A percentile compares a stretch with the other conserved stretches of the same genome.
Conservation (phyloP, 2,888 invertebrate species). For the Lypha dubia region DNA sequence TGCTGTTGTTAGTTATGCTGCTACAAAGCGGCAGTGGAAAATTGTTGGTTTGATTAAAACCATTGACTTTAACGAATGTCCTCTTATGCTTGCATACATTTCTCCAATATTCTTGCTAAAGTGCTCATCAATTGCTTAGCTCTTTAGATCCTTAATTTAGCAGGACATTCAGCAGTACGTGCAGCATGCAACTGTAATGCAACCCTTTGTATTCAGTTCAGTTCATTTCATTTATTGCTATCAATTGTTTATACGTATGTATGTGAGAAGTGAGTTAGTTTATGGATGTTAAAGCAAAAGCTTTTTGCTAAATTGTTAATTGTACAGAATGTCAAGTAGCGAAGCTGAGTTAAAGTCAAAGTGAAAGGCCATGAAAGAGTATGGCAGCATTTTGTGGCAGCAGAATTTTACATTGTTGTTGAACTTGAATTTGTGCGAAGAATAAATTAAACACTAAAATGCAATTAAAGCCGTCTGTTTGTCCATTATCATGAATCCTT, state of each 20-base stretch:
- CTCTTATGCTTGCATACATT: too few species aligned
- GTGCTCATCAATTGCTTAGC: background rate
- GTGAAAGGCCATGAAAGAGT: background rate
- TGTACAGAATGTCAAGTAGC: background rate
- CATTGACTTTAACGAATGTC: too few species aligned
- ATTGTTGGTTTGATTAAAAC: too few species aligned
- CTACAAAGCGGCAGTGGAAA: too few species aligned
- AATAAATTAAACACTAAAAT: too few species aligned
- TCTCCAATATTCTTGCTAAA: background rate
- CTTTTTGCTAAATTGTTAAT: background rate
- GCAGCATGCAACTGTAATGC: conserved; percentile 10
- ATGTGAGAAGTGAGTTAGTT: conserved; percentile 13
- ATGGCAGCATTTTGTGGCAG: too few species aligned
- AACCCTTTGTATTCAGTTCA: background rate
- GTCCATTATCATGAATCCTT: too few species aligned
- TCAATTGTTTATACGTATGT: conserved; percentile 36
- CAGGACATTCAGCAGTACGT: background rate
- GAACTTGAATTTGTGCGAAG: background rate
- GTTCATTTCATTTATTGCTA: conserved; percentile 43
- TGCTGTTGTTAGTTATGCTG: too few species aligned
- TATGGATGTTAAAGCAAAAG: conserved; percentile 5
- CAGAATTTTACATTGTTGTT: too few species aligned
- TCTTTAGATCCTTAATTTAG: conserved; percentile 9
- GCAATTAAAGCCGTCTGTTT: too few species aligned
- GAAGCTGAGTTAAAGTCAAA: background rate